A percentile compares a stretch with the other conserved stretches of the same genome.
Conservation (phyloP, 2,113 vertebrate genomes). For the Rhinolophus sinicus region DNA sequence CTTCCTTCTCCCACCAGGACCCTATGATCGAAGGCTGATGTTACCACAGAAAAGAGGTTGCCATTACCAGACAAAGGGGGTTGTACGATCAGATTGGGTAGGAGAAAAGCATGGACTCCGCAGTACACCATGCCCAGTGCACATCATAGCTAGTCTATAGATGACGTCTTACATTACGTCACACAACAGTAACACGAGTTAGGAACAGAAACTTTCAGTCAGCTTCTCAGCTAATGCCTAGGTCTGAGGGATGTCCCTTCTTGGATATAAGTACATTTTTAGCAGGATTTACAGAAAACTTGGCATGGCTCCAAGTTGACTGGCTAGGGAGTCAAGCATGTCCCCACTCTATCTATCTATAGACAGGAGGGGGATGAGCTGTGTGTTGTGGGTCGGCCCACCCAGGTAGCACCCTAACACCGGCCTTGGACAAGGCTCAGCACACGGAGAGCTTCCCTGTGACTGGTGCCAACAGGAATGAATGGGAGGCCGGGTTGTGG, state of each 20-base stretch:
- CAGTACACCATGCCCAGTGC: rapidly evolving
- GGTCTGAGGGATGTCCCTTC: background rate
- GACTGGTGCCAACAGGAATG: background rate
- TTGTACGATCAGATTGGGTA: background rate
- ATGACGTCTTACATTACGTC: background rate
- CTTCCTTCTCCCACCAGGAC: background rate
- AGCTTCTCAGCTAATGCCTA: background rate
- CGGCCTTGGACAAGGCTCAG: background rate
- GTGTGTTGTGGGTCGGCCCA: background rate
- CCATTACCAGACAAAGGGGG: background rate
- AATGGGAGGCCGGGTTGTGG: background rate
- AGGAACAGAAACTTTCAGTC: background rate
- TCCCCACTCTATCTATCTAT: background rate
- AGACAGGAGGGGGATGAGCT: background rate
- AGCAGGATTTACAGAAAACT: background rate
- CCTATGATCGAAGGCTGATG: background rate
- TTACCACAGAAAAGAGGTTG: background rate
- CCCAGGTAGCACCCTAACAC: background rate
- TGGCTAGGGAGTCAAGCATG: conserved; percentile 1
- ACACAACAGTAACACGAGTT: background rate
- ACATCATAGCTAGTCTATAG: background rate
- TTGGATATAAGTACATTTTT: background rate
- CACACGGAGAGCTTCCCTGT: background rate
- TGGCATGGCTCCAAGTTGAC: background rate
- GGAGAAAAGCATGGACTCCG: background rate